Evolutionary conservation across 2,888 invertebrate genomes (phyloP), one percentile per base, ranked within the genome.

Genomic region (Tenthredo mesomela): DNA sequence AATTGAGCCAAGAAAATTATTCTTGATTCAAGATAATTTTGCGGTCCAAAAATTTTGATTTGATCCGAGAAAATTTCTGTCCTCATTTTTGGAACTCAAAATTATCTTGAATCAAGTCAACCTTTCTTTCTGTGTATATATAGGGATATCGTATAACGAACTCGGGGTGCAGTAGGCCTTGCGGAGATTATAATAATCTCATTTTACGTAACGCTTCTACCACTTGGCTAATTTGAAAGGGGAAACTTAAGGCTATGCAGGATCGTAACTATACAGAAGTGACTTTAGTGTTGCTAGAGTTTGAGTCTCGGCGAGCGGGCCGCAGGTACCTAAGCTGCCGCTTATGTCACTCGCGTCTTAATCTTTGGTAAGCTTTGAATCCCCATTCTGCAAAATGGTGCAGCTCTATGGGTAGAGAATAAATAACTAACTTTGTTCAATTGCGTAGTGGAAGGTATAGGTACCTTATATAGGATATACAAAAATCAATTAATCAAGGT

Each of bases 121-220:
- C n/a, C n/a, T n/a, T n/a, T n/a, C n/a, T n/a, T n/a, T n/a, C n/a
- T n/a, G n/a, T n/a, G n/a, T n/a, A n/a, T n/a, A n/a, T n/a, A n/a
- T n/a, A 1, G 15, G 15, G 61, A 80, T 40, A 58, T 77, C 40
- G 25, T 43, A 21, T 21, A 61, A 61, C 61, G 80, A 80, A 91
- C 89, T 89, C 89, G 90, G 91, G 92, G 91, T 92, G 90, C 91
- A 92, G 91, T 91, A 91, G 90, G 91, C 90, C 91, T 90, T 90
- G n/a, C n/a, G 89, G 89, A 90, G 92, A 93, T 93, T 93, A 93
- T 93, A 90, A 93, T 93, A 93, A 93, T 93, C 93, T 93, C 90
- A 90, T 91, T 92, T 93, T 92, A 92, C 91, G 91, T 90, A 90
- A 90, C 91, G 88, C 91, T 91, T 91, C 90, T 88, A 90, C 54